Evolutionary conservation across 2,888 invertebrate species (phyloP), one percentile per base, ranked within the genome.

Genomic region (Dione juno): DNA sequence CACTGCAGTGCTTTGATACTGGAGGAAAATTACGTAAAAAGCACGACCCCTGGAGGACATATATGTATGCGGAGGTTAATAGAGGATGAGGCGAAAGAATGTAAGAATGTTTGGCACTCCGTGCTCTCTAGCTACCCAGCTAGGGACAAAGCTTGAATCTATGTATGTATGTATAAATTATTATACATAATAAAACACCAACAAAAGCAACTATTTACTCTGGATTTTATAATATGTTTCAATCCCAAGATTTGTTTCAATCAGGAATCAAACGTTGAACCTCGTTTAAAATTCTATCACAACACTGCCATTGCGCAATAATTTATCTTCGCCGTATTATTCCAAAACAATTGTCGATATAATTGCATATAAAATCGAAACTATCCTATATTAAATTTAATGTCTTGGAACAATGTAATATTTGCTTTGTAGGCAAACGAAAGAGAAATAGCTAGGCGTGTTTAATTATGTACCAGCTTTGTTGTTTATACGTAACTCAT

Each of bases 281-380:
- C 19, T 50, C 11, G 10, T 16, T 19, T 50, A 0, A 16, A 19
- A 16, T 50, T 16, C 10, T 10, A 0, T 5, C 16, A 50, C 19
- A 19, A 50, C 16, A 19, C 1, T 0, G 11, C 19, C 1, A 19
- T 50, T 50, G 11, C 50, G 19, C 19, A 50, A 19, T 19, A 50
- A 19, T 8, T 16, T 10, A 50, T 13, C 0, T 13, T 21, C 21
- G 28, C 5, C 28, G 28, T 28, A 35, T n/a, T 54, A 59, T 3
- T 43, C 13, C 6, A 43, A 10, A 19, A 21, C 19, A 58, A 41
- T 59, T 41, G 41, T n/a, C 3, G 11, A 63, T 16, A 16, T 28
- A 35, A 59, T 59, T 72, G 70, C 48, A 16, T 67, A 68, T 68
- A 43, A 28, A 57, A 57, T 57, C 53, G 21, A 43, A 57, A n/a